Evolutionary conservation across 2,888 invertebrate genomes (phyloP).

Genomic region (Brachyopa scutellaris): DNA sequence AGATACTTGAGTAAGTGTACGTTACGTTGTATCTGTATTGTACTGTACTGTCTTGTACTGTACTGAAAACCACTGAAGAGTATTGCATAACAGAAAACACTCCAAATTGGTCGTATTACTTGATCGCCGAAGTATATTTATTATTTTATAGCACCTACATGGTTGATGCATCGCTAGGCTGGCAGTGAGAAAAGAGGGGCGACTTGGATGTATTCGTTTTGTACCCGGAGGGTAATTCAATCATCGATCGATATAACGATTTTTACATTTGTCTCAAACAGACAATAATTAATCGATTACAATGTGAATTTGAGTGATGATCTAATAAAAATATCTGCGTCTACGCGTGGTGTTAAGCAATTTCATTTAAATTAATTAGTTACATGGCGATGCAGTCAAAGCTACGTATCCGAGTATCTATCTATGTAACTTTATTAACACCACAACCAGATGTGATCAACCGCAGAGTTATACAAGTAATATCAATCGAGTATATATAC

Average conservation of each 20-base stretch:
- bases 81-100: slow-evolving; percentile 56
- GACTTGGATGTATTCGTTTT: too few species aligned
- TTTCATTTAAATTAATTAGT: slow-evolving; percentile 29
- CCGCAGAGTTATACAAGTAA: too few species aligned
- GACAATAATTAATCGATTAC: too few species aligned
- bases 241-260: not conserved
- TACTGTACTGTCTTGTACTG: slow-evolving; percentile 16
- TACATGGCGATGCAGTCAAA: slow-evolving; percentile 13
- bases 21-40: slow-evolving; percentile 28
- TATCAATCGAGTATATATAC: too few species aligned
- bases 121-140: slow-evolving; percentile 46
- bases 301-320: slow-evolving; percentile 17
- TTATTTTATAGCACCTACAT: slow-evolving; percentile 61
- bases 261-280: not conserved
- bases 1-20: slow-evolving; percentile 38
- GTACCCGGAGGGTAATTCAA: slow-evolving; percentile 8
- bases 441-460: not conserved
- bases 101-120: slow-evolving; percentile 60
- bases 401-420: too few species aligned
- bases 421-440: too few species aligned
- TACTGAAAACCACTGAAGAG: slow-evolving; percentile 10
- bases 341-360: slow-evolving; percentile 24
- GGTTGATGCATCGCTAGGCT: slow-evolving; percentile 20
- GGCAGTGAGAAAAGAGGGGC: too few species aligned
- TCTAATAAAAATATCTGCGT: slow-evolving; percentile 39